These are phyloP conservation scores for Drosophila arizonae DNA, from an alignment of 1,140 invertebrate species.

Conservation along the genomic window DNA sequence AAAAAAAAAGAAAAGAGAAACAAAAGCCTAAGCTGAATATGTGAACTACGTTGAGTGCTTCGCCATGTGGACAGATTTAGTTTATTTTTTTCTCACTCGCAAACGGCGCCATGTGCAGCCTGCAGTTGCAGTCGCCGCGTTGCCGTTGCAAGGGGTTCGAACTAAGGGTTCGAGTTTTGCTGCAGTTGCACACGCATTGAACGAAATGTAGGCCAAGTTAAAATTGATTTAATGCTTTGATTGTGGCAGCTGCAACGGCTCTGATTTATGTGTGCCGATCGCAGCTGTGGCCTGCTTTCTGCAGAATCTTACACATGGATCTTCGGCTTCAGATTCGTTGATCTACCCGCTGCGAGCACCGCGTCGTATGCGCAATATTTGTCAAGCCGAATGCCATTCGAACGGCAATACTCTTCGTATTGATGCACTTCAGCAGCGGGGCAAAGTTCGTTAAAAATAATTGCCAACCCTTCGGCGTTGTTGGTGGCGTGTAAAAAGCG, in stretches of 20 bases:
- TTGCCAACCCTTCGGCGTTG: conserved; percentile 48
- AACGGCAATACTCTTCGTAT: conserved; percentile 5
- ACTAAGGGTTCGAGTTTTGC: conserved; percentile 51
- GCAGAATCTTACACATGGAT: conserved; percentile 38
- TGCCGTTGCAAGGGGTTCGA: conserved; percentile 17
- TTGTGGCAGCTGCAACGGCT: conserved; percentile 54
- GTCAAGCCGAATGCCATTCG: background rate
- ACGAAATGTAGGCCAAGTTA: conserved; percentile 78
- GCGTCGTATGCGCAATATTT: conserved; percentile 61
- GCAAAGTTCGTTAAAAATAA: conserved; percentile 72
- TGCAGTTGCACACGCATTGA: background rate
- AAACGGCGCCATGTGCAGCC: conserved; percentile 53
- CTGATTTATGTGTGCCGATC: conserved; percentile 47
- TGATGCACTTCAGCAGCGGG: conserved; percentile 7
- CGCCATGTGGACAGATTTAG: conserved; percentile 63
- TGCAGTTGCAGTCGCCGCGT: conserved; percentile 45
- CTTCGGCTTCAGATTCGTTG: conserved; percentile 32
- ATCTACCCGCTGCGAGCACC: background rate
- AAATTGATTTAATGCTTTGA: conserved; percentile 80
- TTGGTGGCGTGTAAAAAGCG: conserved; percentile 32
- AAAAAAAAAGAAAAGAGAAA: too few relatives aligned
- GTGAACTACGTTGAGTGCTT: conserved; percentile 1
- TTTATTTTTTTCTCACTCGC: conserved; percentile 2
- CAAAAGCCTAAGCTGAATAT: conserved; percentile 41
- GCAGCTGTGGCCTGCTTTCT: conserved; percentile 51